Evolutionary conservation across 2,113 vertebrate genomes (phyloP).

Genomic region (Triplophysa rosa): DNA sequence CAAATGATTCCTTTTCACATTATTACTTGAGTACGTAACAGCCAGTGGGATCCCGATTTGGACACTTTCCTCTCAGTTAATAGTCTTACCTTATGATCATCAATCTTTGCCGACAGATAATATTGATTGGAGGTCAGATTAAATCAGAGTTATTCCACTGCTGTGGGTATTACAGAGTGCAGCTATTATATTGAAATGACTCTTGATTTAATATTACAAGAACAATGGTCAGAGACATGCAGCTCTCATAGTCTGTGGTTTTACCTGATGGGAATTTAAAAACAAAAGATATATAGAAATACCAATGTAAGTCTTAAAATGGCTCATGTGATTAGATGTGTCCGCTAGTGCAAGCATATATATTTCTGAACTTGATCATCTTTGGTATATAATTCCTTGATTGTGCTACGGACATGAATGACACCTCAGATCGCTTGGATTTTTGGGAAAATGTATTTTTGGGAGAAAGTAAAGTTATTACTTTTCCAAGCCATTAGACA

Average conservation of each 20-base stretch:
- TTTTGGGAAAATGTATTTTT: no score
- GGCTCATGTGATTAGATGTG: neutral
- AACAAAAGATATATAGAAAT: conserved; percentile 4
- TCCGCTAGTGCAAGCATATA: neutral
- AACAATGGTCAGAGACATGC: conserved; percentile 1
- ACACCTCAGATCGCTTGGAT: no score
- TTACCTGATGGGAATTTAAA: neutral
- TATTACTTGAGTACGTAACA: conserved; percentile 65
- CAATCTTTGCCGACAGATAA: conserved; percentile 73
- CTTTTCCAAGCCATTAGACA: no score
- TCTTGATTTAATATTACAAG: conserved; percentile 60
- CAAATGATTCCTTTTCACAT: conserved; percentile 70
- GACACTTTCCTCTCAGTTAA: conserved; percentile 68
- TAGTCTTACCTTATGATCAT: conserved; percentile 74
- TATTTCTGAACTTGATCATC: no score
- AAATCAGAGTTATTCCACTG: conserved; percentile 75
- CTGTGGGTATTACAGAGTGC: conserved; percentile 69
- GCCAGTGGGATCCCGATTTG: conserved; percentile 64
- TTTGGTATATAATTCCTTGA: no score
- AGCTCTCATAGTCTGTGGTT: neutral
- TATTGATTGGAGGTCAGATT: conserved; percentile 74
- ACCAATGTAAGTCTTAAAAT: neutral
- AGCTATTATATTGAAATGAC: conserved; percentile 69
- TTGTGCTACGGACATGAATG: no score
- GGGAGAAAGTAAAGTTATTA: no score